Evolutionary conservation across 2,797 vertebrate species (phyloP).

Genomic region (Podarcis siculus): DNA sequence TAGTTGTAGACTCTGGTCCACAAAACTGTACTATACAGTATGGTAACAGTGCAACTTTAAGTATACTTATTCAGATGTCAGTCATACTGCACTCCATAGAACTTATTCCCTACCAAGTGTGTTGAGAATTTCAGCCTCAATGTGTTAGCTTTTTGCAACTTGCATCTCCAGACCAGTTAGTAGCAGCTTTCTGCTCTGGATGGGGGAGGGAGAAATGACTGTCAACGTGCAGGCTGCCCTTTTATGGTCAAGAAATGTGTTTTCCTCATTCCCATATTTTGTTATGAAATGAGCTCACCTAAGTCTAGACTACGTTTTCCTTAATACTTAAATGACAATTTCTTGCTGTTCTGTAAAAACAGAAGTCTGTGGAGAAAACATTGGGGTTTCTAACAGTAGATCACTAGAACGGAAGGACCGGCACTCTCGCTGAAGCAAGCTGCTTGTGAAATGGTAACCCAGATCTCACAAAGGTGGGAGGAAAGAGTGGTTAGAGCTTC

Average conservation of each 20-base stretch:
- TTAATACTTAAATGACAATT: conserved; percentile 51
- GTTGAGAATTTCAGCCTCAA: background rate
- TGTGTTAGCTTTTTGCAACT: background rate
- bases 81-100: background rate
- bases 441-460: background rate
- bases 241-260: conserved; percentile 77
- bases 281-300: conserved; percentile 67
- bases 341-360: background rate
- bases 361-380: background rate
- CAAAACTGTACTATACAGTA: background rate
- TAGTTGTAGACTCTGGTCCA: background rate
- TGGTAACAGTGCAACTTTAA: background rate
- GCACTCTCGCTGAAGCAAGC: background rate
- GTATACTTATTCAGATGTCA: background rate
- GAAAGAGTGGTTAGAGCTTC: background rate
- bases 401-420: background rate
- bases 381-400: background rate
- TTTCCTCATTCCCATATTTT: conserved; percentile 69
- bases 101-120: background rate
- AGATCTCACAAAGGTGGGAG: no score
- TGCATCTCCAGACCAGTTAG: background rate
- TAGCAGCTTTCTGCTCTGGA: conserved; percentile 50
- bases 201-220: conserved; percentile 52
- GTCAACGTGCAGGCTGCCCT: conserved; percentile 65
- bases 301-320: conserved; percentile 62